Evolutionary conservation across 2,113 vertebrate genomes (phyloP).

Genomic region (Labrus mixtus): DNA sequence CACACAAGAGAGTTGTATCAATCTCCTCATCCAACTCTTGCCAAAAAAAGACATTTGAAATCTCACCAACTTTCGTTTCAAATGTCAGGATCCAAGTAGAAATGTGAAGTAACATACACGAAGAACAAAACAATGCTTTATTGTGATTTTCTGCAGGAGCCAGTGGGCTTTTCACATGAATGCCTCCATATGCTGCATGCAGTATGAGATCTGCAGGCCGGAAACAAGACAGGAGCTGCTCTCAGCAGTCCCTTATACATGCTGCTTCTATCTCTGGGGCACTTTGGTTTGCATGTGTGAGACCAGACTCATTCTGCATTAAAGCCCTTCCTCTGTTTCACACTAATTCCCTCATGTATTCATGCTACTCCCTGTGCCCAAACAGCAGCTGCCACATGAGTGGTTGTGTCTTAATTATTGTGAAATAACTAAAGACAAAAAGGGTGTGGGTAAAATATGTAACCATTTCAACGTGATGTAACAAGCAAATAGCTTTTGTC

Average conservation of each 20-base stretch:
- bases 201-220: conserved; percentile 73
- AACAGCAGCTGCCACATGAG: conserved; percentile 2
- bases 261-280: conserved; percentile 61
- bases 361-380: background rate
- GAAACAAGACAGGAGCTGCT: conserved; percentile 64
- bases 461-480: conserved; percentile 11
- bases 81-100: conserved; percentile 9
- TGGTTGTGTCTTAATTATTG: conserved; percentile 23
- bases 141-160: conserved; percentile 53
- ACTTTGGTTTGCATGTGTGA: conserved; percentile 54
- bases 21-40: background rate
- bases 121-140: conserved; percentile 44
- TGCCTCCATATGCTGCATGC: conserved; percentile 79
- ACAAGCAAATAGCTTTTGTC: conserved; percentile 27
- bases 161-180: conserved; percentile 68
- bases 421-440: conserved; percentile 1
- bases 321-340: conserved; percentile 30
- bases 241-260: conserved; percentile 58
- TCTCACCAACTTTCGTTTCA: background rate
- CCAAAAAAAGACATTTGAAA: background rate
- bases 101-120: conserved; percentile 22
- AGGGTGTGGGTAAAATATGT: conserved; percentile 1
- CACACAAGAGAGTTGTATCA: background rate
- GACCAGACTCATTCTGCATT: conserved; percentile 50
- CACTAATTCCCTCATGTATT: conserved; percentile 3